Conservation (phyloP, 2,797 vertebrate species). For the Bradypodion ventrale region DNA sequence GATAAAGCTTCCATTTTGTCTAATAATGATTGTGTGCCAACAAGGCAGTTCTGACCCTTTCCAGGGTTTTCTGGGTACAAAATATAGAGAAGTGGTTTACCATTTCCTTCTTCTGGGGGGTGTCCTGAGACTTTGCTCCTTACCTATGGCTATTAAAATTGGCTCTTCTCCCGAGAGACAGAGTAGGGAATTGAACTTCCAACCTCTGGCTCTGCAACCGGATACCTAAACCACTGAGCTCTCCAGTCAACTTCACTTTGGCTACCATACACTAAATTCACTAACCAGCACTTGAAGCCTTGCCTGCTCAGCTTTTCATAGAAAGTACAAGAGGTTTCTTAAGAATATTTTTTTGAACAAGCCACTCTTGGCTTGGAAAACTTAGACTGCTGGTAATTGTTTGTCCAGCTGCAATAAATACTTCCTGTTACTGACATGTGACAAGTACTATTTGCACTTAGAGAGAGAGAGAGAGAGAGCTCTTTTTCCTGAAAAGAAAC, state of each 20-base stretch:
- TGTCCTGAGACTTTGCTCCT: too few species aligned
- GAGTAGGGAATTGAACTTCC: too few species aligned
- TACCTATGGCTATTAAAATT: too few species aligned
- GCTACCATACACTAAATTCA: not conserved
- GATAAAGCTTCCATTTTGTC: not conserved
- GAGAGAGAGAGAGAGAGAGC: not conserved
- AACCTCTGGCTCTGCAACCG: too few species aligned
- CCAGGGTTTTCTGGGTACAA: too few species aligned
- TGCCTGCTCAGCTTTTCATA: not conserved
- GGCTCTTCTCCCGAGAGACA: too few species aligned
- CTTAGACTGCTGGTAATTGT: slow-evolving; percentile 7
- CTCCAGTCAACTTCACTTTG: too few species aligned
- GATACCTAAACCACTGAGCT: too few species aligned
- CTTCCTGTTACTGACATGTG: slow-evolving; percentile 13
- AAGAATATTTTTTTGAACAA: slow-evolving; percentile 1
- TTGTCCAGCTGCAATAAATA: slow-evolving; percentile 49
- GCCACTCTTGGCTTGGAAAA: not conserved
- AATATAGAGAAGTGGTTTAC: too few species aligned
- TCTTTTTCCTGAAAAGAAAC: not conserved
- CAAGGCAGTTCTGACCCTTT: too few species aligned
- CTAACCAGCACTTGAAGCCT: not conserved
- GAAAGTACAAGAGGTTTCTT: not conserved
- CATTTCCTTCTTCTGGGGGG: too few species aligned
- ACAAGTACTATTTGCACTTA: slow-evolving; percentile 26
- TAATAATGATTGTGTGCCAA: too few species aligned